Evolutionary conservation across 2,797 vertebrate species (phyloP).

Genomic region (Anabas testudineus): DNA sequence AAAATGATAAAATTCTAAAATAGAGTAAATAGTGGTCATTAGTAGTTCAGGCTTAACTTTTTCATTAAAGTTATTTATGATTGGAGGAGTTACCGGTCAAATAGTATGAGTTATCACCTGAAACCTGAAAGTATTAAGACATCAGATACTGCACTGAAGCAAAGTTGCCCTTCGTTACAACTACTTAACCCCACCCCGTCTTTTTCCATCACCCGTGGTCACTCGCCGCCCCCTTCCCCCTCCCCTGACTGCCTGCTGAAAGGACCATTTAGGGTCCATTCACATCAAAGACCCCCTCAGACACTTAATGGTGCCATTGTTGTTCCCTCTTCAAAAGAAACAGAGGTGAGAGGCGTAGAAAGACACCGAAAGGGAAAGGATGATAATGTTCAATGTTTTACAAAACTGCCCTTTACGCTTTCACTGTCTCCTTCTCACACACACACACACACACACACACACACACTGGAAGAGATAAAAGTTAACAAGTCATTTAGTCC

Average conservation of each 20-base stretch:
- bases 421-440: slow-evolving; percentile 5
- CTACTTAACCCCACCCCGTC: slow-evolving; percentile 19
- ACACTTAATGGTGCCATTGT: slow-evolving; percentile 69
- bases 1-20: not conserved
- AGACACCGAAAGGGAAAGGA: slow-evolving; percentile 47
- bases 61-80: no score
- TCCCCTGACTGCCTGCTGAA: slow-evolving; percentile 33
- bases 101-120: no score
- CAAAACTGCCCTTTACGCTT: not conserved
- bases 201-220: not conserved
- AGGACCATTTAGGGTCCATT: slow-evolving; percentile 61
- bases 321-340: slow-evolving; percentile 65
- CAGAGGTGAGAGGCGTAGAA: slow-evolving; percentile 40
- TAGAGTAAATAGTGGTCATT: not conserved
- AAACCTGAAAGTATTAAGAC: not conserved
- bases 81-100: no score
- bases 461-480: slow-evolving; percentile 15
- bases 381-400: slow-evolving; percentile 21
- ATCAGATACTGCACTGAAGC: not conserved
- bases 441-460: slow-evolving; percentile 16
- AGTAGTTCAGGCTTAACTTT: not conserved
- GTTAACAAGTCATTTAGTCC: not conserved
- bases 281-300: slow-evolving; percentile 69
- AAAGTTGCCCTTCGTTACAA: slow-evolving; percentile 3
- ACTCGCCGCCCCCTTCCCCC: not conserved